Conservation (phyloP, 2,888 invertebrate species). For the Pyrocoelia pectoralis region DNA sequence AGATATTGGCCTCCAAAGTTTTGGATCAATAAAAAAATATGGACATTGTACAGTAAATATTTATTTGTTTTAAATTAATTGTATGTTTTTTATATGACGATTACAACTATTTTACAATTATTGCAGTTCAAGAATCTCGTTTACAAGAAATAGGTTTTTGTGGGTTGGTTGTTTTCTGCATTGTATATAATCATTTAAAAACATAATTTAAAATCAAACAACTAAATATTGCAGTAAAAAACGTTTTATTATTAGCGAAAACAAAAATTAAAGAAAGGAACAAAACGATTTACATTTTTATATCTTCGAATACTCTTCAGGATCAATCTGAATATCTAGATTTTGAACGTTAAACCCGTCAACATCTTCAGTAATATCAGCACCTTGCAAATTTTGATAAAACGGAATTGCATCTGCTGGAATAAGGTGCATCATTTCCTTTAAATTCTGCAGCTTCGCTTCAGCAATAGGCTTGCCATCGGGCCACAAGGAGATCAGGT, state of each 20-base stretch:
- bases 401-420: neutral
- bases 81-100: too few species aligned
- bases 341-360: neutral
- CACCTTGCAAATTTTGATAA: neutral
- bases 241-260: neutral
- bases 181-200: too few species aligned
- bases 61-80: too few species aligned
- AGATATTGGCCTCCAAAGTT: too few species aligned
- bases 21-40: too few species aligned
- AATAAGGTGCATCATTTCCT: constrained; percentile 8
- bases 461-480: constrained; percentile 6
- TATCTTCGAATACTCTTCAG: neutral
- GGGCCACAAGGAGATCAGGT: constrained; percentile 5
- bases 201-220: too few species aligned
- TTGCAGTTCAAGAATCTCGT: too few species aligned
- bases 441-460: constrained; percentile 10
- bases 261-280: neutral
- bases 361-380: neutral
- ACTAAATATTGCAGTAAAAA: too few species aligned
- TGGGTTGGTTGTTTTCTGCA: too few species aligned
- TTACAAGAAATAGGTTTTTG: too few species aligned
- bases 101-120: too few species aligned
- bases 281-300: neutral
- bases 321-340: neutral
- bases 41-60: too few species aligned